A percentile compares a stretch with the other conserved stretches of the same genome.
phyloP scores from a whole-genome alignment of 2,797 vertebrate genomes.

The Phrynocephalus vlangalii region DNA sequence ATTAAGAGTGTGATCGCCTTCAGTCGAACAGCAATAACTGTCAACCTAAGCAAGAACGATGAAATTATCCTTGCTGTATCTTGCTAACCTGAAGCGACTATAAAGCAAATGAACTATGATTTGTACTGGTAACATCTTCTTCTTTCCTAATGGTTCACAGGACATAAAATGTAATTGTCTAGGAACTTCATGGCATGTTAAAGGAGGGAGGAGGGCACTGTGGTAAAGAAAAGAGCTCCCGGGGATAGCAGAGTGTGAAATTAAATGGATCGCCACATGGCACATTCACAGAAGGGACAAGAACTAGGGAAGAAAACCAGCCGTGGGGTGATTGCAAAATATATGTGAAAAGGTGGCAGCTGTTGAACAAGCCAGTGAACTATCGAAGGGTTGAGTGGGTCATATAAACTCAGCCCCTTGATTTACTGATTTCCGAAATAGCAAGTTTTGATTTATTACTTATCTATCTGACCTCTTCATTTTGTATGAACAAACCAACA shows the following conservation, averaged over 20 bases:
- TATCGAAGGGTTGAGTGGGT: constrained; percentile 19
- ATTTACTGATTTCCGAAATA: background rate
- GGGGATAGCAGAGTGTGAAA: background rate
- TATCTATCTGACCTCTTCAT: background rate
- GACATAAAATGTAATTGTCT: constrained; percentile 42
- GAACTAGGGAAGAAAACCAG: constrained; percentile 6
- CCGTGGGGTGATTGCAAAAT: background rate
- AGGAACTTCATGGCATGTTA: constrained; percentile 15
- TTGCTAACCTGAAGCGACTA: constrained; percentile 33
- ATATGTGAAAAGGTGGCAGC: background rate
- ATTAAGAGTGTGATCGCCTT: constrained; percentile 60
- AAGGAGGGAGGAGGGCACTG: background rate
- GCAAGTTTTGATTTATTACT: background rate
- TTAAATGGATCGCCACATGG: background rate
- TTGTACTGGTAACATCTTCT: constrained; percentile 61
- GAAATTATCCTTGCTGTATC: constrained; percentile 55
- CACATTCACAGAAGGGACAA: background rate
- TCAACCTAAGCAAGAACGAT: constrained; percentile 31
- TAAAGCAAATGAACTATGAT: constrained; percentile 42
- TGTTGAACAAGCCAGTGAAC: constrained; percentile 21
- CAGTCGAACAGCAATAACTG: constrained; percentile 58
- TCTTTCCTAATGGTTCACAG: constrained; percentile 42
- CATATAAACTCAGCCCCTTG: background rate
- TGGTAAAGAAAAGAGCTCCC: constrained; percentile 47
- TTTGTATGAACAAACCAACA: background rate